phyloP scores from a whole-genome alignment of 2,797 vertebrate species.

The Morus bassanus region DNA sequence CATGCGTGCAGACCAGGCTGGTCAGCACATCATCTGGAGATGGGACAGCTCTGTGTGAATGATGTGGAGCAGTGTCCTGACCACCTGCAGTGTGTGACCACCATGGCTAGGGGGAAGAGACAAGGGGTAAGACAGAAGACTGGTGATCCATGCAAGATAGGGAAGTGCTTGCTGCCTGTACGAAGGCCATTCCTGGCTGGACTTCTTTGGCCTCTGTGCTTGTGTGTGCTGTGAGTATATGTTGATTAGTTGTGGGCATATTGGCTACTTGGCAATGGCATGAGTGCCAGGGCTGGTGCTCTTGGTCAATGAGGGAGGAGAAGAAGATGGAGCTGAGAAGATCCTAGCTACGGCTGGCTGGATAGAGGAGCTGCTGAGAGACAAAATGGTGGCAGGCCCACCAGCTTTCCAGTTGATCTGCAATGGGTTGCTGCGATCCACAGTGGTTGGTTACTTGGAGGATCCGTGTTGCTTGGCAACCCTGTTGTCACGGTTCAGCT shows the following conservation, averaged over 20 bases:
- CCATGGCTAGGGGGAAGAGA: not conserved
- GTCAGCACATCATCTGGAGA: not conserved
- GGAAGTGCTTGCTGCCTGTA: not conserved
- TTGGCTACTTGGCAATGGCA: not conserved
- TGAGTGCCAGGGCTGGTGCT: not conserved
- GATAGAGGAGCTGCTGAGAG: not conserved
- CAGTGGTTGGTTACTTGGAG: not conserved
- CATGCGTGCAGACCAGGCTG: not conserved
- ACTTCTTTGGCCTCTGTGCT: not conserved
- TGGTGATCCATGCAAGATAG: not conserved
- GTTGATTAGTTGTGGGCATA: not conserved
- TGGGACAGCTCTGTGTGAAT: not conserved
- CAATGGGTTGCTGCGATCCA: not conserved
- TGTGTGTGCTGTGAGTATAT: not conserved
- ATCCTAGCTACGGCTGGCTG: not conserved
- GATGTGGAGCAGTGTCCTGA: not conserved
- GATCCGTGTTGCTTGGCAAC: conserved; percentile 17
- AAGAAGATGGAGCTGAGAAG: not conserved
- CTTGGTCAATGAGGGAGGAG: not conserved
- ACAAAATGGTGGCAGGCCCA: not conserved
- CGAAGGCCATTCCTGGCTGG: not conserved
- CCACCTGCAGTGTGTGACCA: not conserved
- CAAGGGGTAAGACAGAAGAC: not conserved
- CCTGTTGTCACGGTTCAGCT: not conserved
- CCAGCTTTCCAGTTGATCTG: not conserved